Percentiles rank a stretch among this genome's conserved stretches.
Evolutionary conservation across 2,113 vertebrate genomes (phyloP).

Genomic region (Natator depressus): DNA sequence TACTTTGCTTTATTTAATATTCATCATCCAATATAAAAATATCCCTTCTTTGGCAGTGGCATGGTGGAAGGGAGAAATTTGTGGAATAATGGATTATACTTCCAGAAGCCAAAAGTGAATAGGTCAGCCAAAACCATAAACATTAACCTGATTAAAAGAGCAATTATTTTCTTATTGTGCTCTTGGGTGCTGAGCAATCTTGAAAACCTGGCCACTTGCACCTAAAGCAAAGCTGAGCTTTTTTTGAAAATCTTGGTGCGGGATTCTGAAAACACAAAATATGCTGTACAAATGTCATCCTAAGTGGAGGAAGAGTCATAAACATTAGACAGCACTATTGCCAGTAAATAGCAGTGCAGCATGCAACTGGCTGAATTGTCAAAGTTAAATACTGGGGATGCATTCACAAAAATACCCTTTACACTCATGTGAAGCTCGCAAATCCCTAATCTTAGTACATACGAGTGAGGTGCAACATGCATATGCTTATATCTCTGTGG

Average conservation of each 20-base stretch:
- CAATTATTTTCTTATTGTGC: neutral
- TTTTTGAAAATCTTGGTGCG: neutral
- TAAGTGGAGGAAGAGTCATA: neutral
- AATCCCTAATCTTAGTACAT: neutral
- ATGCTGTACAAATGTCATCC: neutral
- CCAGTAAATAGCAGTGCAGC: neutral
- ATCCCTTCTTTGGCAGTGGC: neutral
- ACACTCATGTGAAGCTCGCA: neutral
- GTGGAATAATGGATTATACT: neutral
- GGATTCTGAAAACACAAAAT: neutral
- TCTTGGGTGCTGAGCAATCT: neutral
- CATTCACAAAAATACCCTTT: neutral
- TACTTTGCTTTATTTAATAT: neutral
- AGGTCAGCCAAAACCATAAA: neutral
- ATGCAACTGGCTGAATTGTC: neutral
- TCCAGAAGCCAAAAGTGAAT: neutral
- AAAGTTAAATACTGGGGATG: neutral
- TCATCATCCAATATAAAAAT: neutral
- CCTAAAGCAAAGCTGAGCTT: neutral
- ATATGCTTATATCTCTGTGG: neutral
- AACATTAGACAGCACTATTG: neutral
- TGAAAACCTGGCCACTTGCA: neutral
- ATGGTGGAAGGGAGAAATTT: neutral
- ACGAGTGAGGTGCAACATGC: neutral
- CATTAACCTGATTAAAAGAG: slow-evolving; percentile 17